Percentiles rank a stretch among this genome's conserved stretches.
Evolutionary conservation across 2,888 invertebrate genomes (phyloP).

Genomic region (Plebejus argus): DNA sequence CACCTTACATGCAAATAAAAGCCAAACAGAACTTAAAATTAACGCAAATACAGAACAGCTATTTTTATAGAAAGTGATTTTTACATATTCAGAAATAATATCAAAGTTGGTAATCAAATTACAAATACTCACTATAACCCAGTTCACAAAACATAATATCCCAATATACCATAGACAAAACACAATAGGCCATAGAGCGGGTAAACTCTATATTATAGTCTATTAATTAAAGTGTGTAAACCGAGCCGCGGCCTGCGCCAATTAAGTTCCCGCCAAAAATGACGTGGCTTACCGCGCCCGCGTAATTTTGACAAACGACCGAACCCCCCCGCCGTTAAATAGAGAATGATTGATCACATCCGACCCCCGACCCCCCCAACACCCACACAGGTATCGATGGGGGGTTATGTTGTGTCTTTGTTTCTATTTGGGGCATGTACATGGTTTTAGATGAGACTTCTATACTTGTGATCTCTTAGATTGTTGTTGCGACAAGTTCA

Average conservation of each 20-base stretch:
- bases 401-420: not conserved
- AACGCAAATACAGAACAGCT: too few species aligned
- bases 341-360: slow-evolving; percentile 41
- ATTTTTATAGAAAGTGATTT: too few species aligned
- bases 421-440: not conserved
- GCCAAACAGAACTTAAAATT: too few species aligned
- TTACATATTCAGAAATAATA: too few species aligned
- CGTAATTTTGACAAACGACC: slow-evolving; percentile 75
- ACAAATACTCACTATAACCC: not conserved
- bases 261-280: slow-evolving; percentile 59
- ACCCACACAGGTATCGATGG: slow-evolving; percentile 17
- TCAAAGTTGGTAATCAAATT: not conserved
- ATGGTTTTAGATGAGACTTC: not conserved
- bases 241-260: slow-evolving; percentile 71
- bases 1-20: too few species aligned
- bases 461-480: not conserved
- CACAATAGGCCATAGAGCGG: not conserved
- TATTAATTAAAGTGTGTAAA: slow-evolving; percentile 81
- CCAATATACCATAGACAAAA: not conserved
- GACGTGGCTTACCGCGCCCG: slow-evolving; percentile 75
- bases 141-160: not conserved
- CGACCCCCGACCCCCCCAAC: not conserved
- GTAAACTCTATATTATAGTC: slow-evolving; percentile 61
- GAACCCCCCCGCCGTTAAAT: slow-evolving; percentile 59
- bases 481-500: not conserved